Conservation (phyloP, 2,113 vertebrate genomes). For the Pelecanoides urinatrix region DNA sequence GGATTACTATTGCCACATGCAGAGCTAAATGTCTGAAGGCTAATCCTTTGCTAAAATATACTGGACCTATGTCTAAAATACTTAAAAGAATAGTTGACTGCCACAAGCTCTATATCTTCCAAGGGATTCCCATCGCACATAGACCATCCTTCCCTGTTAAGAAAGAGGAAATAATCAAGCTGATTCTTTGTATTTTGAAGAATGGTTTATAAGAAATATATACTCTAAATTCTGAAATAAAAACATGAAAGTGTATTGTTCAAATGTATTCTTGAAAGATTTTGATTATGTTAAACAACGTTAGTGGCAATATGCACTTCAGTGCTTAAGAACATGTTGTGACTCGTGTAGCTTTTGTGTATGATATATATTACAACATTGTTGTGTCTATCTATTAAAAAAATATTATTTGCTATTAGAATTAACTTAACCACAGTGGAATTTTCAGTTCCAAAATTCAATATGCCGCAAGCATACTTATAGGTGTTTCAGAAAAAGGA, state of each 20-base stretch:
- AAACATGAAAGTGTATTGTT: not conserved
- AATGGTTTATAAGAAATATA: not conserved
- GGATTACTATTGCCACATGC: not conserved
- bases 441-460: not conserved
- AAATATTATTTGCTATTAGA: not conserved
- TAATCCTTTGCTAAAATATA: not conserved
- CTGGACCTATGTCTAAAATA: not conserved
- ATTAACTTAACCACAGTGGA: not conserved
- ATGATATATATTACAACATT: not conserved
- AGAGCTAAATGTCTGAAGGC: not conserved
- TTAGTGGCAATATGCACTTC: not conserved
- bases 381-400: not conserved
- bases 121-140: not conserved
- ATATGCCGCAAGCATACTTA: not conserved
- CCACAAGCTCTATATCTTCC: not conserved
- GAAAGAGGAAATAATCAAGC: not conserved
- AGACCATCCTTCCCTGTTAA: not conserved
- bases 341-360: not conserved
- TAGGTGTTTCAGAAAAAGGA: not conserved
- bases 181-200: not conserved
- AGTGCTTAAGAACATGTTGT: not conserved
- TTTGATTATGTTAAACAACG: not conserved
- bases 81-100: not conserved
- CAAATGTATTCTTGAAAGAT: not conserved
- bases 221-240: not conserved